Conservation (phyloP, 2,797 vertebrate species). For the Alca torda region DNA sequence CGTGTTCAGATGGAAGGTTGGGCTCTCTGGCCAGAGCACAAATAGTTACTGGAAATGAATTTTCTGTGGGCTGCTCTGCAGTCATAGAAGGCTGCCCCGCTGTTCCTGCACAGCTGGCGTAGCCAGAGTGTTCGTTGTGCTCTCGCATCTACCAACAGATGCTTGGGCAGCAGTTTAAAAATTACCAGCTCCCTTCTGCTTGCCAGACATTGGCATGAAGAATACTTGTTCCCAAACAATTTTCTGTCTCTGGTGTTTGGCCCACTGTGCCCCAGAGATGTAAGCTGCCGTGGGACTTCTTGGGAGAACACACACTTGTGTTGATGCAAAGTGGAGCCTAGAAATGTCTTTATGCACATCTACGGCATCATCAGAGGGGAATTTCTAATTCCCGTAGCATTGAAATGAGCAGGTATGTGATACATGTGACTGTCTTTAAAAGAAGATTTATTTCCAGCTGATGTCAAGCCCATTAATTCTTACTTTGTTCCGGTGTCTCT, state of each 20-base stretch:
- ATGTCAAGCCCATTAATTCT: slow-evolving; percentile 5
- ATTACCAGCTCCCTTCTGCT: background rate
- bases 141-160: background rate
- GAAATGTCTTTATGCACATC: background rate
- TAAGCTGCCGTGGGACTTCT: background rate
- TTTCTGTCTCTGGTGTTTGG: background rate
- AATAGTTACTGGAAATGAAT: slow-evolving; percentile 9
- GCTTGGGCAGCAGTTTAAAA: background rate
- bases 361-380: background rate
- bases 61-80: background rate
- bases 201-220: background rate
- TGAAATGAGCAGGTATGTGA: background rate
- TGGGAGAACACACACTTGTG: background rate
- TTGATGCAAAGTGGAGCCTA: background rate
- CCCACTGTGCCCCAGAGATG: background rate
- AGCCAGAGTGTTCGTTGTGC: background rate
- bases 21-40: background rate
- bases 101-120: background rate
- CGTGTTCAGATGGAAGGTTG: accelerated
- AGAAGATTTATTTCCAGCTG: background rate
- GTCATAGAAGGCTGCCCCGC: background rate
- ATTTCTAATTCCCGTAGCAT: background rate
- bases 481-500: background rate
- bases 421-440: background rate
- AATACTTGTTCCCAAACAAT: background rate